Evolutionary conservation across 2,113 vertebrate species (phyloP).

Genomic region (Hydrochoerus hydrochaeris): DNA sequence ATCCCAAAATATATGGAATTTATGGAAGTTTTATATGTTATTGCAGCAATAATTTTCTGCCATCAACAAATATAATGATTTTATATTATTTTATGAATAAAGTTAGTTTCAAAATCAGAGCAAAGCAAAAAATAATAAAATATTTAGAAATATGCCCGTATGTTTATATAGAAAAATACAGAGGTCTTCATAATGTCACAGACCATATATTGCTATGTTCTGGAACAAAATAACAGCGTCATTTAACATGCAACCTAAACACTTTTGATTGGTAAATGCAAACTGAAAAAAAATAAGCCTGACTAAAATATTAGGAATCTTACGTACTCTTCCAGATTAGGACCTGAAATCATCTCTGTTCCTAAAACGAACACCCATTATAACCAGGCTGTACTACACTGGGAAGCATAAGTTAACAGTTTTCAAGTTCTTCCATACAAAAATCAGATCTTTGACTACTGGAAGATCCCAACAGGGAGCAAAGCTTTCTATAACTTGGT

Average conservation of each 20-base stretch:
- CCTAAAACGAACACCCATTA: neutral
- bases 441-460: neutral
- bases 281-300: constrained; percentile 23
- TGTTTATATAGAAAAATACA: neutral
- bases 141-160: neutral
- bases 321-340: neutral
- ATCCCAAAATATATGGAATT: neutral
- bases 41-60: neutral
- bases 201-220: neutral
- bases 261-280: neutral
- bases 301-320: neutral
- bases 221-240: neutral
- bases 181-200: neutral
- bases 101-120: neutral
- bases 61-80: neutral
- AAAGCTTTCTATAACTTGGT: neutral
- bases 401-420: neutral
- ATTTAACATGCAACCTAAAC: neutral
- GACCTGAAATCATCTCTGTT: neutral
- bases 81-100: neutral
- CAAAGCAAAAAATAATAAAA: neutral
- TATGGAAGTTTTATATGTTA: neutral
- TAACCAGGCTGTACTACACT: neutral
- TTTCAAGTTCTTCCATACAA: neutral
- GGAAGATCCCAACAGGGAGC: neutral